Base-by-base conservation (phyloP, 37 sponge, comb jelly and placozoan species). In the Agelas oroides region DNA sequence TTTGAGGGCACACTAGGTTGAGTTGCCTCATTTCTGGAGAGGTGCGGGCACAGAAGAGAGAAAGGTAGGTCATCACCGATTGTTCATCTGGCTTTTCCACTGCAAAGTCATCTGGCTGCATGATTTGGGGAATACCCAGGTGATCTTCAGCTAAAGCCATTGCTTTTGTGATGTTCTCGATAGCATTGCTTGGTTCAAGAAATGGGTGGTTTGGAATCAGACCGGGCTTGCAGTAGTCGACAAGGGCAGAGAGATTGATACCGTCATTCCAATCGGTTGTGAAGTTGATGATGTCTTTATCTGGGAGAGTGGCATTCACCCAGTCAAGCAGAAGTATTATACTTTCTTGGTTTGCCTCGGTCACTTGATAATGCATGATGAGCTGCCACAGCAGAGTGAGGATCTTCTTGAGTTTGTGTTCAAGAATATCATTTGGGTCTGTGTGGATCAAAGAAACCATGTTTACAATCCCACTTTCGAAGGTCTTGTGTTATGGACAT, bases 221-320 rank as follows among this genome's bases (percentile, higher is more conserved):
- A 25, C 90, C 92, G 0, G 96, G 92, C 53, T 92, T 58, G 68
- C 93, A 71, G 63, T 67, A 67, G 31, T 95, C 78, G 46, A 95
- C 70, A 30, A 95, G 82, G 11, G 90, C 80, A 33, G 81, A 71
- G 30, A 95, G 84, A 25, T 62, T n/a, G 0, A 31, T 17, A 2
- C 96, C 96, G 41, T 92, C 84, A 32, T 81, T 84, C 96, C 96
- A 95, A 53, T 83, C 74, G 30, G 81, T 93, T 64, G 76, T 95
- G 90, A 76, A 92, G 65, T 90, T 85, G 19, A 39, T 58, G 63
- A 86, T 60, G 53, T 78, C 23, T 16, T 66, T 58, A 14, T 83
- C 77, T 41, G 90, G 87, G n/a, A 95, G 66, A 18, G 77, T 56
- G 0, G 84, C 73, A 25, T 72, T 73, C 27, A 92, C 27, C 93